A percentile compares a stretch with the other conserved stretches of the same genome.
These are phyloP conservation scores for Hormiphora californensis DNA, from an alignment of 37 sponge, comb jelly and placozoan genomes.

Conservation along the genomic window DNA sequence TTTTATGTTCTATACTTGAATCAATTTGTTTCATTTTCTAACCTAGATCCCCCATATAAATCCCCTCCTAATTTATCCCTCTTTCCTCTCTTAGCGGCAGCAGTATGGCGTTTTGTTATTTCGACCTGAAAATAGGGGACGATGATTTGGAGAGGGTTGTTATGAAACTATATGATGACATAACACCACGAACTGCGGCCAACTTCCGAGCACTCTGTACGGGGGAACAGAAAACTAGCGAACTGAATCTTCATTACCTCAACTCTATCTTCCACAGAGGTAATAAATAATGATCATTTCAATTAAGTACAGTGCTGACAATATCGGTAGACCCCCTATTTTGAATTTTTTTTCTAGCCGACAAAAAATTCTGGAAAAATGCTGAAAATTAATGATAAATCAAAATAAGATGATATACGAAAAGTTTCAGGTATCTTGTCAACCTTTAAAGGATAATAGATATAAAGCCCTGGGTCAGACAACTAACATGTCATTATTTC, in stretches of 20 bases:
- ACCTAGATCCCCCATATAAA: no score
- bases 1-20: no score
- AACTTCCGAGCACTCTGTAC: conserved; percentile 21
- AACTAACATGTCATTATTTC: background rate
- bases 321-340: background rate
- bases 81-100: no score
- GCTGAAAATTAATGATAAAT: no score
- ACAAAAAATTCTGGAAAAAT: no score
- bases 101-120: conserved; percentile 5
- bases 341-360: no score
- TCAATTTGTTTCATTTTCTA: no score
- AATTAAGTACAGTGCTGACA: background rate
- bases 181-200: background rate
- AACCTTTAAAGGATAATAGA: no score
- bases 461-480: no score
- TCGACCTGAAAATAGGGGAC: conserved; percentile 4
- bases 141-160: background rate
- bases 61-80: no score
- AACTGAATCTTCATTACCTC: background rate
- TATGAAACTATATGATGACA: background rate
- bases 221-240: conserved; percentile 10
- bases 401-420: no score
- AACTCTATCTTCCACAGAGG: conserved; percentile 12
- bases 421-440: no score
- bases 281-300: background rate